Conservation (phyloP, 2,797 vertebrate species). For the Sebastiscus tertius region DNA sequence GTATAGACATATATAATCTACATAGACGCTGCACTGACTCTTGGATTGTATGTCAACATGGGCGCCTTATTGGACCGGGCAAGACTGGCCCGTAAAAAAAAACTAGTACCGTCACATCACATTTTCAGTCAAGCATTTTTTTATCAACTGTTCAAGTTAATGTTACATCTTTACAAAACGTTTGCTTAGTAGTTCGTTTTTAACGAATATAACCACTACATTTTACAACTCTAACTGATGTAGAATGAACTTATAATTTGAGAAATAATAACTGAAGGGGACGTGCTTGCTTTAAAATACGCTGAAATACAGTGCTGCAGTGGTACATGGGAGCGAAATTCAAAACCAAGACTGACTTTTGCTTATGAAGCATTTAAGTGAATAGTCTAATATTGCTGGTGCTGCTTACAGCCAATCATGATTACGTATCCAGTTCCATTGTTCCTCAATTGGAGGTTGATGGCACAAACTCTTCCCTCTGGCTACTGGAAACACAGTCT, state of each 20-base stretch:
- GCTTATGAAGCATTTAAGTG: background rate
- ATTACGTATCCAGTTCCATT: background rate
- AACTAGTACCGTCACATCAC: no score
- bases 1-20: no score
- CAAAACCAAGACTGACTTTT: background rate
- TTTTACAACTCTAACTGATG: background rate
- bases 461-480: conserved; percentile 23
- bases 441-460: conserved; percentile 7
- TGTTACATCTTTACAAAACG: no score
- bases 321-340: background rate
- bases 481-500: background rate
- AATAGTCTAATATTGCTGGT: background rate
- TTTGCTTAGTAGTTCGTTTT: no score
- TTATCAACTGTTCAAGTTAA: no score
- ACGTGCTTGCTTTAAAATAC: background rate
- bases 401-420: background rate
- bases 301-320: background rate
- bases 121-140: no score
- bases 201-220: background rate
- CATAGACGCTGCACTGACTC: no score
- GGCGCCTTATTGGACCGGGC: no score
- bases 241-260: background rate
- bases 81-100: no score
- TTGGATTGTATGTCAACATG: no score
- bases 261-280: background rate